A percentile compares a stretch with the other conserved stretches of the same genome.
Conservation (phyloP, 2,113 vertebrate genomes). For the Benitochromis conjunctus region DNA sequence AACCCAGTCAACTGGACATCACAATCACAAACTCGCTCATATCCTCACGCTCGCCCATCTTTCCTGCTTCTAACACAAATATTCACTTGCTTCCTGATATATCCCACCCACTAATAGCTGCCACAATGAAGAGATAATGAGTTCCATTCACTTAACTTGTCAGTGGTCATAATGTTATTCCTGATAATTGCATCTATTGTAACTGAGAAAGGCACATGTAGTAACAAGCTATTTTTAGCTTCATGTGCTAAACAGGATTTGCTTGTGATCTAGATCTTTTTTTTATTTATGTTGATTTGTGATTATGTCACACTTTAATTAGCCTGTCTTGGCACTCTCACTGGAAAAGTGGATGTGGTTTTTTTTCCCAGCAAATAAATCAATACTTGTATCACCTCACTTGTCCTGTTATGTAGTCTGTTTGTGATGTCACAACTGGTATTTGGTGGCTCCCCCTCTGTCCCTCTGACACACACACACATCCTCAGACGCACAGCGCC, state of each 20-base stretch:
- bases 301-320: slow-evolving; percentile 34
- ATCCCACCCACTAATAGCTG: background rate
- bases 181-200: background rate
- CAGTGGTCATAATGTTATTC: background rate
- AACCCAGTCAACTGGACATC: too few species aligned
- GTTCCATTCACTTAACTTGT: background rate
- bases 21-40: too few species aligned
- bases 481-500: background rate
- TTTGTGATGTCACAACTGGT: slow-evolving; percentile 28
- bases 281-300: background rate
- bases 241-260: background rate
- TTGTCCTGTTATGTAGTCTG: background rate
- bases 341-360: slow-evolving; percentile 6
- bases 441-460: background rate
- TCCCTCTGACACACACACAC: background rate
- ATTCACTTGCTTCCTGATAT: background rate
- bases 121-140: fast-evolving
- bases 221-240: background rate
- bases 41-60: background rate
- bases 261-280: background rate
- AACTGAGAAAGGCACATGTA: background rate
- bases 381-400: slow-evolving; percentile 14
- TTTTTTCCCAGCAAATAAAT: slow-evolving; percentile 38
- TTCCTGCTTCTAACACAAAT: background rate
- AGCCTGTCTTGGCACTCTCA: slow-evolving; percentile 12